Percentiles rank a stretch among this genome's conserved stretches.
Conservation (phyloP, 2,113 vertebrate genomes). For the Sinocyclocheilus maitianheensis region DNA sequence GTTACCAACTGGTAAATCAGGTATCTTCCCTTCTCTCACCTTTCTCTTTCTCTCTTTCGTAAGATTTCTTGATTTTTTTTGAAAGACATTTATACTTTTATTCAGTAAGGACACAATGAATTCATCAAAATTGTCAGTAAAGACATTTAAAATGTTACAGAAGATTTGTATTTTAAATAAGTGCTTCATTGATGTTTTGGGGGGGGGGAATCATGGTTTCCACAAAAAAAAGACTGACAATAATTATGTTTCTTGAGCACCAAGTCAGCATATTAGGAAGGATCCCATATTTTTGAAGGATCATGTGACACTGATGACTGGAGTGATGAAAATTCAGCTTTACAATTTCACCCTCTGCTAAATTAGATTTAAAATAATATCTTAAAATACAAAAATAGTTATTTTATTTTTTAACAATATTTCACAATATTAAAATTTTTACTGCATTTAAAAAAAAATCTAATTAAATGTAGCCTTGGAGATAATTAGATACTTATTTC, state of each 20-base stretch:
- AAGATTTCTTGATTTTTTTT: not conserved
- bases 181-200: not conserved
- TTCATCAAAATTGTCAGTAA: not conserved
- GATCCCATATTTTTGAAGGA: not conserved
- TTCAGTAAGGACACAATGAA: not conserved
- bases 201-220: not conserved
- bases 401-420: not conserved
- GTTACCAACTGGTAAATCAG: conserved; percentile 62
- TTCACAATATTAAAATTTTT: not conserved
- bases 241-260: not conserved
- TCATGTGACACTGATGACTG: not conserved
- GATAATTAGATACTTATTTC: not conserved
- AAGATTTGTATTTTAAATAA: not conserved
- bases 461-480: not conserved
- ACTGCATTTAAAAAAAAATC: too few species aligned
- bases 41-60: not conserved
- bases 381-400: not conserved
- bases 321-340: not conserved
- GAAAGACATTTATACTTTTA: not conserved
- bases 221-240: not conserved
- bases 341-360: too few species aligned
- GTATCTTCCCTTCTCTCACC: conserved; percentile 46
- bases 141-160: not conserved
- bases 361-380: not conserved
- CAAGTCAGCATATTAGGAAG: not conserved